phyloP scores from a whole-genome alignment of 1,140 invertebrate species.

The Drosophila truncata region DNA sequence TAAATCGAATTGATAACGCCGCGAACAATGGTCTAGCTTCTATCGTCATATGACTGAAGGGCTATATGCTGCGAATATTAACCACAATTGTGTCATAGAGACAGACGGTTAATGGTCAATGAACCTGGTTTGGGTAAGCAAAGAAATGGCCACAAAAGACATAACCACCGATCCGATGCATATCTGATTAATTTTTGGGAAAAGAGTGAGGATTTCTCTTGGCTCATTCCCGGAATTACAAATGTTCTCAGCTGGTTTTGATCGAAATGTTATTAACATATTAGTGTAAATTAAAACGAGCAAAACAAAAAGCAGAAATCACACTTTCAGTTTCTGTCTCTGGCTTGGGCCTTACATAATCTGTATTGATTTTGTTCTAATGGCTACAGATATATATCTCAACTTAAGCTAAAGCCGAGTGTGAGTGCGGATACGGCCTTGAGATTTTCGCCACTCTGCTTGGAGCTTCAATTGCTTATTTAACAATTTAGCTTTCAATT shows the following conservation, averaged over 20 bases:
- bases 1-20: constrained; percentile 66
- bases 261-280: constrained; percentile 32
- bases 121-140: constrained; percentile 41
- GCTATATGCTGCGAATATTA: constrained; percentile 61
- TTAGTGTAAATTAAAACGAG: constrained; percentile 35
- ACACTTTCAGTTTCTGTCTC: constrained; percentile 66
- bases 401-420: not conserved
- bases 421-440: constrained; percentile 9
- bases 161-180: constrained; percentile 8
- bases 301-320: constrained; percentile 36
- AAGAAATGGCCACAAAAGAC: constrained; percentile 16
- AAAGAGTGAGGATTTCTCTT: not conserved
- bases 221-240: constrained; percentile 16
- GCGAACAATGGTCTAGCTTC: constrained; percentile 15
- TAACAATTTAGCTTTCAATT: constrained; percentile 67
- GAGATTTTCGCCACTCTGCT: constrained; percentile 42
- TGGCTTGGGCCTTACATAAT: constrained; percentile 40
- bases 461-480: constrained; percentile 44
- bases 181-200: constrained; percentile 20
- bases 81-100: constrained; percentile 62
- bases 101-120: constrained; percentile 58
- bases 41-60: constrained; percentile 11
- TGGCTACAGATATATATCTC: not conserved
- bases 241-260: not conserved
- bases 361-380: constrained; percentile 21